Evolutionary conservation across 2,113 vertebrate species (phyloP), one percentile per base, ranked within the genome.

Genomic region (Terrapene triunguis): DNA sequence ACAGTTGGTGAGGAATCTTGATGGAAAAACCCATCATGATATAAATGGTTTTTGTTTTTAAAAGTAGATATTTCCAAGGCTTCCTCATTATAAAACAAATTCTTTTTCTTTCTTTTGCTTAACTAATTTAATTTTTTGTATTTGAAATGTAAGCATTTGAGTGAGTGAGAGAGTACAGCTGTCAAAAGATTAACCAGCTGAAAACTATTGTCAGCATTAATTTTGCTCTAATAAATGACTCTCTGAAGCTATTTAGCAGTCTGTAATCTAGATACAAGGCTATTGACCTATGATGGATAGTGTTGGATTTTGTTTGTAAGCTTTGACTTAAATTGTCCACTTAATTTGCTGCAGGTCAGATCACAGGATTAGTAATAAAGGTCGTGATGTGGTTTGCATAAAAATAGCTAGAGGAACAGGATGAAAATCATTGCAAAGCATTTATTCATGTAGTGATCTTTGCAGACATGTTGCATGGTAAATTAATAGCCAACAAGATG

Each of bases 161-260:
- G 98, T 96, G 98, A 98, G 96, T 98, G 98, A 98, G 98, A 98
- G 96, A 98, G 94, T 98, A 89, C 89, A 98, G 97, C 97, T 98
- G 98, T 98, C 98, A 98, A 97, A 98, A 98, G 97, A 98, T 98
- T 98, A 98, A 98, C 97, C 98, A 98, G 96, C 98, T 98, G 98
- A 98, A 97, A 98, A 98, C 97, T 97, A 98, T 98, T 98, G 98
- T 98, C 98, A 98, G 97, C 98, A 98, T 98, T 98, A 98, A 98
- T 98, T 98, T 98, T 98, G 91, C 88, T 98, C 97, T 98, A 98
- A 98, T 98, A 98, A 98, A 98, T 98, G 97, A 98, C 96, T 98
- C 97, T 98, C 97, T 98, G 97, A 98, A 98, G 98, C 97, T 98
- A 97, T 98, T 98, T 98, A 98, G 97, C 96, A 98, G 91, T 96